These are phyloP conservation scores for Torymus tubicola DNA, from an alignment of 2,888 invertebrate species.

Conservation along the genomic window DNA sequence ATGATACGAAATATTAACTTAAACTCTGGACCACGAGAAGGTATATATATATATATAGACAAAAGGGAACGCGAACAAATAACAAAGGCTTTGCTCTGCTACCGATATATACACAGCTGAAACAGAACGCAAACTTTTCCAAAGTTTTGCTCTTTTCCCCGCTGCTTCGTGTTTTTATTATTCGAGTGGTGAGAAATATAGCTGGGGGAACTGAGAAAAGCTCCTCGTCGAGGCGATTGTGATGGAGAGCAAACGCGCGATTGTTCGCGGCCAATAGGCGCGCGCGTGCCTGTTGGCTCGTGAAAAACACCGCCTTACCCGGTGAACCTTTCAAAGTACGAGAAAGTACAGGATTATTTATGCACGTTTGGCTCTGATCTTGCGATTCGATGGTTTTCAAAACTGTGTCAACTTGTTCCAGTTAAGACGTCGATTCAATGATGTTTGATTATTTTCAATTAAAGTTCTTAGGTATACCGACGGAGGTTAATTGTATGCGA, in stretches of 20 bases:
- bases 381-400: too few species aligned
- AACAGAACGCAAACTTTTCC: constrained; percentile 42
- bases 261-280: constrained; percentile 27
- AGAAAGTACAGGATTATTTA: not conserved
- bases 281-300: not conserved
- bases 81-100: not conserved
- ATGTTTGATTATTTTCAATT: too few species aligned
- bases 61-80: constrained; percentile 7
- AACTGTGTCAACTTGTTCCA: too few species aligned
- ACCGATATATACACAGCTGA: constrained; percentile 40
- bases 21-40: constrained; percentile 38
- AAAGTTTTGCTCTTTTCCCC: constrained; percentile 8
- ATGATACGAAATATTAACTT: constrained; percentile 37
- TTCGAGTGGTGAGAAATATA: constrained; percentile 8
- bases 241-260: not conserved
- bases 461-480: too few species aligned
- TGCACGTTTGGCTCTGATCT: too few species aligned
- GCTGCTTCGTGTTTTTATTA: constrained; percentile 21
- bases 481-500: too few species aligned
- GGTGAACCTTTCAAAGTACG: not conserved
- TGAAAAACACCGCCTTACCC: constrained; percentile 17
- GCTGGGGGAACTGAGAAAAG: constrained; percentile 6
- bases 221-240: constrained; percentile 12
- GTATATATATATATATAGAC: too few species aligned
- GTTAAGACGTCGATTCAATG: too few species aligned